A percentile compares a stretch with the other conserved stretches of the same genome.
These are phyloP conservation scores for Habropoda laboriosa DNA, from an alignment of 1,140 invertebrate species.

Conservation along the genomic window DNA sequence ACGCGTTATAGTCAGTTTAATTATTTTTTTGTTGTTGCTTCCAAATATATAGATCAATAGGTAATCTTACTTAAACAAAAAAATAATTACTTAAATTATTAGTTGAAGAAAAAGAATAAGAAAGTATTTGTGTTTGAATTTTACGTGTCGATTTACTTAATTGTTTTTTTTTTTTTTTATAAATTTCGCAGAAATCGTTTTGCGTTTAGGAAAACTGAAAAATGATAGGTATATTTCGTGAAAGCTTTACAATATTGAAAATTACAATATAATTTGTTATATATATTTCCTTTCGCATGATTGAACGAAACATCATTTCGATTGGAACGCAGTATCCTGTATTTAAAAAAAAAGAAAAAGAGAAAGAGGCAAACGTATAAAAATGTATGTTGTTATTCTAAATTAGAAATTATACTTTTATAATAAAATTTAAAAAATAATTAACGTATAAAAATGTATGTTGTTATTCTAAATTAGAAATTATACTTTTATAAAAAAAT, in stretches of 20 bases:
- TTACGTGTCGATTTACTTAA: neutral
- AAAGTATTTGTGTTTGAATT: neutral
- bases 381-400: neutral
- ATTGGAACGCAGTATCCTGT: neutral
- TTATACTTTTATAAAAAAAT: constrained; percentile 32
- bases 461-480: neutral
- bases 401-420: constrained; percentile 25
- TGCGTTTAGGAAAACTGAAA: too few species aligned
- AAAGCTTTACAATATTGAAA: neutral
- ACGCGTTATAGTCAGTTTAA: neutral
- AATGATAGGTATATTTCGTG: neutral
- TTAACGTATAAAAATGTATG: neutral
- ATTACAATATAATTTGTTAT: constrained; percentile 3
- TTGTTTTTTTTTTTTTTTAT: neutral
- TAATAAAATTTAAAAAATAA: constrained; percentile 18
- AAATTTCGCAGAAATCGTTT: too few species aligned
- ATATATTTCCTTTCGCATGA: neutral
- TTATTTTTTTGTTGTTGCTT: neutral
- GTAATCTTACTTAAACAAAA: neutral
- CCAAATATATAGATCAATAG: neutral
- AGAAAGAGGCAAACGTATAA: neutral
- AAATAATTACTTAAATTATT: too few species aligned
- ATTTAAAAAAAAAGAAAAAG: neutral
- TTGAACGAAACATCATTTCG: neutral
- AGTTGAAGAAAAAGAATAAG: neutral